A percentile compares a stretch with the other conserved stretches of the same genome.
These are phyloP conservation scores for Dolomedes plantarius DNA, from an alignment of 2,888 invertebrate species.

Conservation along the genomic window DNA sequence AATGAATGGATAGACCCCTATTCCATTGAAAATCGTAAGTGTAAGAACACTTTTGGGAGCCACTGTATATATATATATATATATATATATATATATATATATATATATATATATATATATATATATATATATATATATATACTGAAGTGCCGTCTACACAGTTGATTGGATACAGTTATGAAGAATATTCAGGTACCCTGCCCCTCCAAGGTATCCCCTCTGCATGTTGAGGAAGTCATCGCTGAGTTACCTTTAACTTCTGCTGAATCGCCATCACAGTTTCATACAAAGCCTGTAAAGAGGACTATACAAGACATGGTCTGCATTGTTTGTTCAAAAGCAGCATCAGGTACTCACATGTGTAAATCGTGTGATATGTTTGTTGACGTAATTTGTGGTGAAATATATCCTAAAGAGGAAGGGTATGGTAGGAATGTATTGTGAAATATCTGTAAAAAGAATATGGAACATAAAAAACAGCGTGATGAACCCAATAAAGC, in stretches of 20 bases:
- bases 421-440: neutral
- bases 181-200: slow-evolving; percentile 1
- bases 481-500: neutral
- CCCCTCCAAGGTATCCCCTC: neutral
- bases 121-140: no score
- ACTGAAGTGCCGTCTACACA: neutral
- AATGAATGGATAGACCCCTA: no score
- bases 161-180: neutral
- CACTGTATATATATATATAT: no score
- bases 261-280: slow-evolving; percentile 24
- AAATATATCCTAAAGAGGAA: neutral
- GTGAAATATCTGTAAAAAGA: neutral
- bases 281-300: slow-evolving; percentile 28
- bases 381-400: no score
- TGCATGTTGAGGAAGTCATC: slow-evolving; percentile 2
- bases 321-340: slow-evolving; percentile 31
- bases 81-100: no score
- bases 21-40: no score
- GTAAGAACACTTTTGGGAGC: no score
- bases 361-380: no score
- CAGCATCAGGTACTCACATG: no score
- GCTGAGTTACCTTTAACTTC: slow-evolving; percentile 1
- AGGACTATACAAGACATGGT: slow-evolving; percentile 23
- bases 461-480: neutral
- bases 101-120: no score